Conservation (phyloP, 2,113 vertebrate genomes). For the Eulemur rufifrons region DNA sequence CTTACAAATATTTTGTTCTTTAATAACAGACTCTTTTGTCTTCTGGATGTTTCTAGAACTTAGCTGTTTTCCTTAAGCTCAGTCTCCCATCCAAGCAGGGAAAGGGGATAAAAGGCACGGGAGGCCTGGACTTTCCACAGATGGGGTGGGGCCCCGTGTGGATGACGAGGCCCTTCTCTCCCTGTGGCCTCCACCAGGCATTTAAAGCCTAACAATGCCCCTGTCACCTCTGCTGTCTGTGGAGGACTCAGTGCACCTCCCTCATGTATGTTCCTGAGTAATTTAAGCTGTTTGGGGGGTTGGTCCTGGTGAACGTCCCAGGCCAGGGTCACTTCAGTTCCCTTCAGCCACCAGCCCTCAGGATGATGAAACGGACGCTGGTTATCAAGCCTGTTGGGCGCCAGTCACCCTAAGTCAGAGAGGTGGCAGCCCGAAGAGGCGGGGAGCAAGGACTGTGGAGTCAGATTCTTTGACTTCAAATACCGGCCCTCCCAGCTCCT, state of each 20-base stretch:
- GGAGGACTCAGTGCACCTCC: not conserved
- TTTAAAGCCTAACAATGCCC: not conserved
- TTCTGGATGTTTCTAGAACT: conserved; percentile 37
- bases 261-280: not conserved
- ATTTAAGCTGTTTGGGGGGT: not conserved
- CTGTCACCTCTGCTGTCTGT: not conserved
- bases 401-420: not conserved
- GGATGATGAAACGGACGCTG: not conserved
- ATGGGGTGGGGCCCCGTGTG: not conserved
- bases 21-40: not conserved
- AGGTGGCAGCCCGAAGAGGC: no score
- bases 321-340: not conserved
- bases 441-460: not conserved
- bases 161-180: not conserved
- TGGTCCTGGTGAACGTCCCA: not conserved
- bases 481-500: not conserved
- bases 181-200: not conserved
- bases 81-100: not conserved
- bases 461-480: not conserved
- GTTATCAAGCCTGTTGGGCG: not conserved
- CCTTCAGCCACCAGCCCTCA: not conserved
- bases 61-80: not conserved
- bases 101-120: not conserved
- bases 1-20: conserved; percentile 40
- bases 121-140: not conserved